A percentile compares a stretch with the other conserved stretches of the same genome.
Conservation (phyloP, 2,888 invertebrate species). For the Sphaeridia pumilis region DNA sequence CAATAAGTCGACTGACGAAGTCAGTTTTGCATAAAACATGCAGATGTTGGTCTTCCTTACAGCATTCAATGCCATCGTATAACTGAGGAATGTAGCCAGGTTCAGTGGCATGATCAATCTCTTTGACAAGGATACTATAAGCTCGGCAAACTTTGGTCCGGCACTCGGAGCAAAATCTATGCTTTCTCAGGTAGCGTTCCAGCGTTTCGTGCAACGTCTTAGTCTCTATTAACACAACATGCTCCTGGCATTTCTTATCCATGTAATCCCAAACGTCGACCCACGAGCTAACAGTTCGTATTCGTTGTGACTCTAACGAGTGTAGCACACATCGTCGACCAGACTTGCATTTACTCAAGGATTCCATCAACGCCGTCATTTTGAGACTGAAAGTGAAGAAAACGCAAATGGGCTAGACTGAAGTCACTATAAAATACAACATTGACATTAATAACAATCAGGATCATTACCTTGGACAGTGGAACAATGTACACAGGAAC, state of each 20-base stretch:
- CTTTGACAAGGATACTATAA: constrained; percentile 67
- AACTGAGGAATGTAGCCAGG: constrained; percentile 78
- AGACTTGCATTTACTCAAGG: constrained; percentile 31
- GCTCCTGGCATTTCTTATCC: constrained; percentile 41
- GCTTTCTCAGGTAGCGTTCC: constrained; percentile 81
- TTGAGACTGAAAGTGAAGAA: constrained; percentile 32
- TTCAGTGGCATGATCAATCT: constrained; percentile 63
- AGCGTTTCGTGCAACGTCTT: constrained; percentile 71
- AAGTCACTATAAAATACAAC: constrained; percentile 8
- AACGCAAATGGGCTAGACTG: not conserved
- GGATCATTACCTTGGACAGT: constrained; percentile 62
- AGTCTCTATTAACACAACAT: constrained; percentile 71
- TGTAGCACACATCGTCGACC: constrained; percentile 71
- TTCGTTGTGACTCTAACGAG: constrained; percentile 74
- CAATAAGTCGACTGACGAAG: constrained; percentile 75
- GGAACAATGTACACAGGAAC: constrained; percentile 67
- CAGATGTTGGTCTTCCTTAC: constrained; percentile 72
- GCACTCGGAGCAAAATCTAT: constrained; percentile 74
- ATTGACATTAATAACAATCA: constrained; percentile 7
- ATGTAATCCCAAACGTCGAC: constrained; percentile 56
- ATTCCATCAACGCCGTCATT: constrained; percentile 27
- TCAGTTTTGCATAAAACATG: constrained; percentile 79
- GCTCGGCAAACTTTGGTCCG: constrained; percentile 79
- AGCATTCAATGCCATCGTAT: constrained; percentile 75
- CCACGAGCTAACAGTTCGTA: constrained; percentile 51